Percentiles rank a stretch among this genome's conserved stretches.
phyloP scores from a whole-genome alignment of 2,113 vertebrate species.

The Solea senegalensis region DNA sequence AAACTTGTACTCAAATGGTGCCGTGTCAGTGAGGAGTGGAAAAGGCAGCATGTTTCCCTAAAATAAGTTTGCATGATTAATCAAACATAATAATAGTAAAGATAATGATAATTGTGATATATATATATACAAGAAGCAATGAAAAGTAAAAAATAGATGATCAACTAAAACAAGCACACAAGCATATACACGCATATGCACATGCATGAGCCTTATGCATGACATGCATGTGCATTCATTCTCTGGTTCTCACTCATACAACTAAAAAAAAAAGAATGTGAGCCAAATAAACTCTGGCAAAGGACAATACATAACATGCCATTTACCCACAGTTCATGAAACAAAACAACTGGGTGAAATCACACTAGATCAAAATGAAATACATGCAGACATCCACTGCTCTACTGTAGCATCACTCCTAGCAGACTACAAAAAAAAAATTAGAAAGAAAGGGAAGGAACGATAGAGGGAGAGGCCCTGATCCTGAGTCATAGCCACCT shows the following conservation, averaged over 20 bases:
- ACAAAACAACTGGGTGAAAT: slow-evolving; percentile 65
- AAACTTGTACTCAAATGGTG: slow-evolving; percentile 36
- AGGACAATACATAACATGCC: slow-evolving; percentile 62
- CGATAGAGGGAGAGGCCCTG: slow-evolving; percentile 57
- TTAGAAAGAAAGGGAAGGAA: slow-evolving; percentile 26
- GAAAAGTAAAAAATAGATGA: slow-evolving; percentile 59
- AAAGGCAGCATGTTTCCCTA: slow-evolving; percentile 33
- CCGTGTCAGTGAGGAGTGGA: slow-evolving; percentile 30
- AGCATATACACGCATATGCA: slow-evolving; percentile 49
- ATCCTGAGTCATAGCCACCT: slow-evolving; percentile 71
- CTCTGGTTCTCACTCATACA: slow-evolving; percentile 30
- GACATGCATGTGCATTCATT: slow-evolving; percentile 54
- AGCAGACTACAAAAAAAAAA: slow-evolving; percentile 71
- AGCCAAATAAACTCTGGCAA: slow-evolving; percentile 68
- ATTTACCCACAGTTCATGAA: slow-evolving; percentile 65
- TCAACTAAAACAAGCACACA: slow-evolving; percentile 66
- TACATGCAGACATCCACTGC: slow-evolving; percentile 78
- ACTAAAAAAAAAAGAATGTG: slow-evolving; percentile 53
- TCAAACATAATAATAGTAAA: slow-evolving; percentile 25
- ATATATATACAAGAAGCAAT: slow-evolving; percentile 68
- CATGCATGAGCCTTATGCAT: slow-evolving; percentile 27
- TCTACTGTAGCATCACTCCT: slow-evolving; percentile 82
- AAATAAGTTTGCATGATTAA: slow-evolving; percentile 53
- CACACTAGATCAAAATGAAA: slow-evolving; percentile 70
- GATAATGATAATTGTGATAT: slow-evolving; percentile 31